Base-by-base conservation (phyloP, 2,888 invertebrate species). In the Limnephilus auricula region DNA sequence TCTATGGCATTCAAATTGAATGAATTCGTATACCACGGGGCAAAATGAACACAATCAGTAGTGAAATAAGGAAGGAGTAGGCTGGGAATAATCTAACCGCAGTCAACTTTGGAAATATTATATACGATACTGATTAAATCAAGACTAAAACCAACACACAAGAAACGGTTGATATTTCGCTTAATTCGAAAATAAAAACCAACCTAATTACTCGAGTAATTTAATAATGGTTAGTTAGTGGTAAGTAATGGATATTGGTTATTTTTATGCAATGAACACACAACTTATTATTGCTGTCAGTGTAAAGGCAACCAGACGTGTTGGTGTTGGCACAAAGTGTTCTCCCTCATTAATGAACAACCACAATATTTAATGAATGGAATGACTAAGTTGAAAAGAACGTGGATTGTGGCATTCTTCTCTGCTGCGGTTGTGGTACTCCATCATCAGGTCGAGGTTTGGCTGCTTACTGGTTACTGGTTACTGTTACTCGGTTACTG, bases 301-400 rank as follows among this genome's bases (percentile, higher is more conserved):
- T 65, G 25, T 2, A n/a, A 50, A 65, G 65, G 65, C 65, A 10
- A 65, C 25, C 65, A 65, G 65, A 65, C 25, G 25, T 5, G 65
- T 25, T 65, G 65, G 65, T 65, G 65, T 65, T 65, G 65, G 65
- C n/a, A n/a, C 9, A 65, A 65, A 80, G 31, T 32, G 6, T 32
- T 80, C 80, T 80, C 87, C 31, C 87, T 31, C 30, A 65, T 87
- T 88, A 90, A 90, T 88, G 45, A 88, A 65, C 80, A 18, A 87
- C 90, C 90, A 82, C 90, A 90, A 65, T 25, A 65, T 87, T 90
- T 87, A 79, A 90, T 90, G 79, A 90, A 90, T 90, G 87, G 80
- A 90, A 45, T 82, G 79, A 86, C 86, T 45, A 40, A 87, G n/a
- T 9, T 34, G 65, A 65, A 87, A 87, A 87, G 87, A 87, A 87